Conservation (phyloP, 2,888 invertebrate species). For the Trachelus stipa region DNA sequence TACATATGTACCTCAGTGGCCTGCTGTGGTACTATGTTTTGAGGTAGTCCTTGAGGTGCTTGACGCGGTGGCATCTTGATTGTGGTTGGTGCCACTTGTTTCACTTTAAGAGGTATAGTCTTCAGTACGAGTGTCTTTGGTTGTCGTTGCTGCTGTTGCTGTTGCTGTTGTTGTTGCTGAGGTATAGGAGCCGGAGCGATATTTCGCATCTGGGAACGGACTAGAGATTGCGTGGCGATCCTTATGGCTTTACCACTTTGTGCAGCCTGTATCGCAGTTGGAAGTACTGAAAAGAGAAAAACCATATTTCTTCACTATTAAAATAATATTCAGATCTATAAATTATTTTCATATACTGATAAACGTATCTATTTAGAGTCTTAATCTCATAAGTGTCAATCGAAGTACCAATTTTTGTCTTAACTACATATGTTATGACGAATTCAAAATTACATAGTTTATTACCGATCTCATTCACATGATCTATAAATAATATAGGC, state of each 20-base stretch:
- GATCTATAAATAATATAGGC: neutral
- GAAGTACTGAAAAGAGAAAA: constrained; percentile 19
- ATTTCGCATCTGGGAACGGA: constrained; percentile 55
- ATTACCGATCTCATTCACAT: neutral
- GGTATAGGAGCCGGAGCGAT: constrained; percentile 48
- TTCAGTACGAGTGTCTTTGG: constrained; percentile 62
- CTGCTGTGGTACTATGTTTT: constrained; percentile 51
- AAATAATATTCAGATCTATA: neutral
- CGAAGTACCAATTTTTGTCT: neutral
- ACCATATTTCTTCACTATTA: neutral
- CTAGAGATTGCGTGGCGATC: constrained; percentile 54
- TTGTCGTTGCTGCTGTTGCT: constrained; percentile 44
- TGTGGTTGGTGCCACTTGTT: constrained; percentile 59
- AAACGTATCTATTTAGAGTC: neutral
- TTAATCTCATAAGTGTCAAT: neutral
- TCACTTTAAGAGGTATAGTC: constrained; percentile 61
- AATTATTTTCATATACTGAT: neutral
- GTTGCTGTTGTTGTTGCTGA: constrained; percentile 26
- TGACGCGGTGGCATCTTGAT: constrained; percentile 59
- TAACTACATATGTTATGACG: neutral
- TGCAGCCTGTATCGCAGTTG: constrained; percentile 22
- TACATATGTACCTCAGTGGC: constrained; percentile 51
- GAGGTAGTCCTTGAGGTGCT: constrained; percentile 36
- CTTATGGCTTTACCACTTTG: constrained; percentile 53
- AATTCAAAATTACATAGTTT: neutral